A percentile compares a stretch with the other conserved stretches of the same genome.
Evolutionary conservation across 1,140 invertebrate species (phyloP).

Genomic region (Zophobas atratus): DNA sequence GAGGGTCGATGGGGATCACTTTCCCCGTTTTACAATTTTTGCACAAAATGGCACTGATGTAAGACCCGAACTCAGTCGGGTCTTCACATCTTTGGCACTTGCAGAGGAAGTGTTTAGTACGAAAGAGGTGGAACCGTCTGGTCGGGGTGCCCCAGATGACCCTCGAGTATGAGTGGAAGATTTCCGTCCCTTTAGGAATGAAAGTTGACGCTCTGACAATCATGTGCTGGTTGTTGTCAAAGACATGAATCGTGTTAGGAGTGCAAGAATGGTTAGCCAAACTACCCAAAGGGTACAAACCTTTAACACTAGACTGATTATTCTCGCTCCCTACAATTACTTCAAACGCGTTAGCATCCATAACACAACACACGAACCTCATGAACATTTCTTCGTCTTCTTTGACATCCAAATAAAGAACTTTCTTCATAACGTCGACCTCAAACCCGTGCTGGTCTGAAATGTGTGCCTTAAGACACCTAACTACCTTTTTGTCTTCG

Average conservation of each 20-base stretch:
- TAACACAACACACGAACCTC: constrained; percentile 73
- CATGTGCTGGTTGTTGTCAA: constrained; percentile 74
- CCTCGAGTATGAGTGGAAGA: constrained; percentile 82
- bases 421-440: constrained; percentile 72
- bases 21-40: constrained; percentile 66
- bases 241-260: constrained; percentile 81
- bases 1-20: constrained; percentile 68
- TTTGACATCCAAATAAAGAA: constrained; percentile 71
- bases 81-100: constrained; percentile 80
- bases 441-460: constrained; percentile 72
- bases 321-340: constrained; percentile 70
- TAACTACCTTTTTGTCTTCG: constrained; percentile 71
- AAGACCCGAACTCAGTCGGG: constrained; percentile 72
- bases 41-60: constrained; percentile 70
- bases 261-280: constrained; percentile 84
- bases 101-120: constrained; percentile 85
- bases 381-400: constrained; percentile 76
- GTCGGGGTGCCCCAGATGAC: constrained; percentile 81
- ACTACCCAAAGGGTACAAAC: constrained; percentile 81
- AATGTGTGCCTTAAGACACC: constrained; percentile 72
- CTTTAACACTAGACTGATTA: constrained; percentile 72
- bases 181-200: constrained; percentile 77
- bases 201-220: constrained; percentile 74
- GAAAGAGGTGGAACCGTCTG: constrained; percentile 76
- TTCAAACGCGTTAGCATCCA: constrained; percentile 86